Evolutionary conservation across 1,140 invertebrate species (phyloP).

Genomic region (Drosophila murphyi): DNA sequence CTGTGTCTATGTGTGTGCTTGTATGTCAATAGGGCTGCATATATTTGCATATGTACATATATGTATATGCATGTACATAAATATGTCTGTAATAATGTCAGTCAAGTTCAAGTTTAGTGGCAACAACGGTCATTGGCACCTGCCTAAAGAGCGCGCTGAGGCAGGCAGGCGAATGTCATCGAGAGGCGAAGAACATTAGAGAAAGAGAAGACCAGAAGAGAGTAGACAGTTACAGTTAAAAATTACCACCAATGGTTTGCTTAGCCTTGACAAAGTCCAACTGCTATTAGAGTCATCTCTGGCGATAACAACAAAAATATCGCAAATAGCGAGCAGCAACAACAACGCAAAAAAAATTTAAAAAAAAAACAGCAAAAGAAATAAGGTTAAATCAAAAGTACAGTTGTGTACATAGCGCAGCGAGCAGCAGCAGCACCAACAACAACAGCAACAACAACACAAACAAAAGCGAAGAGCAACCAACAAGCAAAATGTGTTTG

Average conservation of each 20-base stretch:
- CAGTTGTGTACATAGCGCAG: constrained; percentile 81
- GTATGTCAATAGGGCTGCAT: constrained; percentile 47
- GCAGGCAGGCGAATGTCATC: constrained; percentile 1
- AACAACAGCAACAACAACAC: constrained; percentile 67
- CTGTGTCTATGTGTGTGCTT: constrained; percentile 32
- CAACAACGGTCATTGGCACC: constrained; percentile 49
- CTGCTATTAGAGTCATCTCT: constrained; percentile 38
- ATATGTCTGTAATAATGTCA: constrained; percentile 7
- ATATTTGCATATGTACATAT: background rate
- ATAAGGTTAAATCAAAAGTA: constrained; percentile 84
- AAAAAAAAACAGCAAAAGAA: constrained; percentile 71
- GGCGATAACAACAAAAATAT: constrained; percentile 39
- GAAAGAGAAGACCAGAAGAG: background rate
- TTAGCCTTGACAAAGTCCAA: constrained; percentile 25
- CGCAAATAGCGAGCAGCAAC: constrained; percentile 37
- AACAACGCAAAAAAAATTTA: constrained; percentile 40
- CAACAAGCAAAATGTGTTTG: constrained; percentile 79
- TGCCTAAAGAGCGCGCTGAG: constrained; percentile 7
- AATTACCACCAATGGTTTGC: background rate
- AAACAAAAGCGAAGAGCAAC: constrained; percentile 63
- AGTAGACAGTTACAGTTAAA: constrained; percentile 3
- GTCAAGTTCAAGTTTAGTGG: constrained; percentile 54
- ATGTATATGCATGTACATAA: background rate
- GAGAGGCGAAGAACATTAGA: background rate
- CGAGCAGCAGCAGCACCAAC: constrained; percentile 64